These are phyloP conservation scores for Drosophila mulleri DNA, from an alignment of 2,888 invertebrate genomes.

Conservation along the genomic window DNA sequence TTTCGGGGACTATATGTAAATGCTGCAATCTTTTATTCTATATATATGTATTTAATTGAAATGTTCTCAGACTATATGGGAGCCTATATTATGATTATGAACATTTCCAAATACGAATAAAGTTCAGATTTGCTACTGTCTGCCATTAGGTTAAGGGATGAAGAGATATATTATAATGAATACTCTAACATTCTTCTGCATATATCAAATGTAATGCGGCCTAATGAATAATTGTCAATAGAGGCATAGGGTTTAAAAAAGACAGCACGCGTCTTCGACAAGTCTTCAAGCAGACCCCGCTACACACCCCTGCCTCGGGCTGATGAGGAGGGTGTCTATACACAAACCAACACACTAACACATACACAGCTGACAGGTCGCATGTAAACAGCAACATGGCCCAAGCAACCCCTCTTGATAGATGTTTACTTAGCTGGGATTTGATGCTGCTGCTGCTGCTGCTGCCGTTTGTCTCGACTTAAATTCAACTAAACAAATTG, in stretches of 20 bases:
- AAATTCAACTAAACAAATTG: conserved; percentile 78
- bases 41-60: too few relatives aligned
- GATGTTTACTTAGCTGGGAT: conserved; percentile 64
- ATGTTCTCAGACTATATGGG: background rate
- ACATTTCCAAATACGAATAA: background rate
- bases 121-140: background rate
- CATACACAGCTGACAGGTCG: conserved; percentile 35
- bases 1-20: conserved; percentile 41
- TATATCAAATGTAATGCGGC: background rate
- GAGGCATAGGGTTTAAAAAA: conserved; percentile 29
- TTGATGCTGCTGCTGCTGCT: conserved; percentile 23
- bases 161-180: background rate
- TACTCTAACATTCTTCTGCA: background rate
- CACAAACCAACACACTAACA: conserved; percentile 6
- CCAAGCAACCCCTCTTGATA: conserved; percentile 38
- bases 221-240: background rate
- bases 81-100: background rate
- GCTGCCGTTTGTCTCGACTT: conserved; percentile 24
- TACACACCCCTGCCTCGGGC: conserved; percentile 1
- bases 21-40: background rate
- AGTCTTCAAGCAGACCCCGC: conserved; percentile 2
- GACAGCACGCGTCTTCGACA: conserved; percentile 56
- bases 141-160: background rate
- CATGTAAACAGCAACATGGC: conserved; percentile 24
- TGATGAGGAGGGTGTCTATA: conserved; percentile 17